phyloP scores from a whole-genome alignment of 2,797 vertebrate species.

The Huso huso region DNA sequence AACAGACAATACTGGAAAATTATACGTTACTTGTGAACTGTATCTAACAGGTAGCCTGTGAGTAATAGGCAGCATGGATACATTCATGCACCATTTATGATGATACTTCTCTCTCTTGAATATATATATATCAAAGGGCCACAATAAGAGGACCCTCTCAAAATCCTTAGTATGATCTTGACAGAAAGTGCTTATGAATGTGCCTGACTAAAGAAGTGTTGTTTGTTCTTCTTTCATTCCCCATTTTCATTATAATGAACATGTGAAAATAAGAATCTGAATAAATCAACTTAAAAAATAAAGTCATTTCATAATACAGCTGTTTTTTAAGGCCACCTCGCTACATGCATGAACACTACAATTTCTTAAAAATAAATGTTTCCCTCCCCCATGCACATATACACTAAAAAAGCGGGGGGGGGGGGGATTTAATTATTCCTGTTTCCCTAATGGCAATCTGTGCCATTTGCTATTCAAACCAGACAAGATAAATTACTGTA shows the following conservation, averaged over 20 bases:
- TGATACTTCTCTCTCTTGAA: too few species aligned
- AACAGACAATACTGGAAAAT: too few species aligned
- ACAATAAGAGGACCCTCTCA: too few species aligned
- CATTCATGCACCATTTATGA: too few species aligned
- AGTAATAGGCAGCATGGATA: too few species aligned
- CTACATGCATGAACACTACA: background rate
- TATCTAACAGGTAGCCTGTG: too few species aligned
- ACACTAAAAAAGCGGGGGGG: background rate
- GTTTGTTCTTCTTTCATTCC: background rate
- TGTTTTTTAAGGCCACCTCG: background rate
- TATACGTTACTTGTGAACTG: too few species aligned
- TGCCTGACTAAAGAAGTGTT: background rate
- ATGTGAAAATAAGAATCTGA: background rate
- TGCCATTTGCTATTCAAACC: slow-evolving; percentile 80
- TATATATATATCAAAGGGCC: too few species aligned
- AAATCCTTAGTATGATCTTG: background rate
- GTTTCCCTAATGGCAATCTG: slow-evolving; percentile 77
- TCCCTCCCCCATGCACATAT: background rate
- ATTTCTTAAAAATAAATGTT: slow-evolving; percentile 1
- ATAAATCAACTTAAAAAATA: background rate
- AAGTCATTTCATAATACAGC: background rate
- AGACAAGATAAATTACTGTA: slow-evolving; percentile 81
- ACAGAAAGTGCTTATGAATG: slow-evolving; percentile 17
- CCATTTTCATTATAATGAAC: background rate
- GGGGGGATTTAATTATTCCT: slow-evolving; percentile 13